phyloP scores from a whole-genome alignment of 2,888 invertebrate species.

The Euclidia mi region DNA sequence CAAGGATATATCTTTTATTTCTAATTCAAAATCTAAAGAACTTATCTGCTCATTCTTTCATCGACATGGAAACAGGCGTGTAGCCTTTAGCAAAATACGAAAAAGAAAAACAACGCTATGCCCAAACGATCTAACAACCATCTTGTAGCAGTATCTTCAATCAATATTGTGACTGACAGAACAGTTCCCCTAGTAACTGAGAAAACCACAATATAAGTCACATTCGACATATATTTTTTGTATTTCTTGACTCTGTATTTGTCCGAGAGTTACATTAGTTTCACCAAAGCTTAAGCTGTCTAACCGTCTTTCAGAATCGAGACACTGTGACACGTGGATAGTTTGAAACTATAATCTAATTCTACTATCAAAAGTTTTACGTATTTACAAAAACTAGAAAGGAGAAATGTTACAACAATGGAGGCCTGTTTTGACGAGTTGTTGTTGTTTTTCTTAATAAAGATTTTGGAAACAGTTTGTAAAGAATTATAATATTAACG shows the following conservation, averaged over 20 bases:
- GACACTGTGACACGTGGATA: slow-evolving; percentile 7
- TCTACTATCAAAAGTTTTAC: not conserved
- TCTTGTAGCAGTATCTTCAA: not conserved
- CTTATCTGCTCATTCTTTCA: too few relatives aligned
- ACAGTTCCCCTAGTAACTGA: not conserved
- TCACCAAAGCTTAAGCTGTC: slow-evolving; percentile 10
- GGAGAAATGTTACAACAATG: not conserved
- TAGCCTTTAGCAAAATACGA: too few relatives aligned
- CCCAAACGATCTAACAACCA: too few relatives aligned
- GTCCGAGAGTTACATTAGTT: not conserved
- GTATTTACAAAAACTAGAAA: not conserved
- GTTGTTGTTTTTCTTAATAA: too few relatives aligned
- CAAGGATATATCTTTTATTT: too few relatives aligned
- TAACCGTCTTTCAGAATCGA: slow-evolving; percentile 4
- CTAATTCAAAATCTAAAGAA: too few relatives aligned
- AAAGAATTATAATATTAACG: too few relatives aligned
- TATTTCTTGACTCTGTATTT: not conserved
- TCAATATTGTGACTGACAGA: not conserved
- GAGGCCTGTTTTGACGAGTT: too few relatives aligned
- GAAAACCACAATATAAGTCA: not conserved
- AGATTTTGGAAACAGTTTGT: too few relatives aligned
- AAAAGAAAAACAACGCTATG: too few relatives aligned
- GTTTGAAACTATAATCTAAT: slow-evolving; percentile 1
- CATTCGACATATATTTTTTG: too few relatives aligned
- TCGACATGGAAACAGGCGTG: too few relatives aligned